These are phyloP conservation scores for Hylia prasina DNA, from an alignment of 2,113 vertebrate genomes.

Conservation along the genomic window DNA sequence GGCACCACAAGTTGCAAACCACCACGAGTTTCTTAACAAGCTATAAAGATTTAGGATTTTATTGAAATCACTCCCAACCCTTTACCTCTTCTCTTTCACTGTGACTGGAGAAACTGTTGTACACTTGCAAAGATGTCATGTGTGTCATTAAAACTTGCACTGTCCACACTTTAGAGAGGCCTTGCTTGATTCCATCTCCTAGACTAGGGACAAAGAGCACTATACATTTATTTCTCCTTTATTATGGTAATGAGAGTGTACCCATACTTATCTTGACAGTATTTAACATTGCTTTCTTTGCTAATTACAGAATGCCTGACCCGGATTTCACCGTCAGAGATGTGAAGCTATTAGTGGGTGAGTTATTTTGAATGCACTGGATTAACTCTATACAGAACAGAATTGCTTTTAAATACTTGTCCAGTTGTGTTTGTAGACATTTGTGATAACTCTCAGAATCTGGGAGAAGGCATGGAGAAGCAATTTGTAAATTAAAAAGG, in stretches of 20 bases:
- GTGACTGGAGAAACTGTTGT: neutral
- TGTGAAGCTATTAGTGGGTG: constrained; percentile 95
- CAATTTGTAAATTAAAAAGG: constrained; percentile 58
- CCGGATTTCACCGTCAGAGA: constrained; percentile 91
- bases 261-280: neutral
- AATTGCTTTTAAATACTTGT: constrained; percentile 53
- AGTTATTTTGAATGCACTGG: constrained; percentile 69
- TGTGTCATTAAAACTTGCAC: neutral
- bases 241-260: constrained; percentile 14
- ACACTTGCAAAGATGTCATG: neutral
- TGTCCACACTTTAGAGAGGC: neutral
- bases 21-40: neutral
- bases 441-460: constrained; percentile 37
- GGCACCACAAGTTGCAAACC: neutral
- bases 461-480: constrained; percentile 27
- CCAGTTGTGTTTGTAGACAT: constrained; percentile 59
- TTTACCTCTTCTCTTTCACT: neutral
- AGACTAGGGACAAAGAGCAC: neutral
- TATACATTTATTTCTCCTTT: constrained; percentile 39
- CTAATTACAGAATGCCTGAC: constrained; percentile 87
- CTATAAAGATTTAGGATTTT: neutral
- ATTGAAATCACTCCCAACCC: neutral
- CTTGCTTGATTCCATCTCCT: neutral
- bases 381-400: constrained; percentile 37
- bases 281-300: constrained; percentile 44